Evolutionary conservation across 2,888 invertebrate genomes (phyloP).

Genomic region (Cyaniris semiargus): DNA sequence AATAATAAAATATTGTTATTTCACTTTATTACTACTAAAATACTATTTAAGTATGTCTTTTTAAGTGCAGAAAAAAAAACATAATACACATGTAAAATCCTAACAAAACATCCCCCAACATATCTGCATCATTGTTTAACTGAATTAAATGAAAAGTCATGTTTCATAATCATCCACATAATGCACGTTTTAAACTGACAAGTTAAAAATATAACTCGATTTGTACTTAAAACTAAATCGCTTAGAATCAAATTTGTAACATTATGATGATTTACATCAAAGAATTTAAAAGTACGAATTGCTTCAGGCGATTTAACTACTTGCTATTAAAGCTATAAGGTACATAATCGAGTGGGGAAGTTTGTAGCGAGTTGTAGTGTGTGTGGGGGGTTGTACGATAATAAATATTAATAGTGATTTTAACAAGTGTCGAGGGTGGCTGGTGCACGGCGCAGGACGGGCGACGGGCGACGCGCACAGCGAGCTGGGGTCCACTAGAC

Average conservation of each 20-base stretch:
- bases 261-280: conserved; percentile 3
- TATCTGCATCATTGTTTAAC: not conserved
- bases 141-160: conserved; percentile 13
- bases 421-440: conserved; percentile 27
- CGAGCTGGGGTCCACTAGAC: not conserved
- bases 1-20: not conserved
- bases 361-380: not conserved
- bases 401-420: conserved; percentile 30
- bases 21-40: too few relatives aligned
- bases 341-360: not conserved
- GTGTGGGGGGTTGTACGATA: conserved; percentile 25
- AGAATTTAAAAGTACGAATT: not conserved
- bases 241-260: conserved; percentile 29
- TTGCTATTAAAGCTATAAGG: not conserved
- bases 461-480: not conserved
- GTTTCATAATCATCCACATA: not conserved
- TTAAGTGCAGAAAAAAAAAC: not conserved
- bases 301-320: not conserved
- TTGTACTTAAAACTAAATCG: conserved; percentile 25
- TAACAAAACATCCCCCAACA: not conserved
- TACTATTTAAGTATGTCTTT: too few relatives aligned
- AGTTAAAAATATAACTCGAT: conserved; percentile 24
- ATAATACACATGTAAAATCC: not conserved
- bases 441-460: not conserved
- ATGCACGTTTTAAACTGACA: conserved; percentile 10